Base-by-base conservation (phyloP, 2,888 invertebrate genomes). In the Hypolimnas misippus region DNA sequence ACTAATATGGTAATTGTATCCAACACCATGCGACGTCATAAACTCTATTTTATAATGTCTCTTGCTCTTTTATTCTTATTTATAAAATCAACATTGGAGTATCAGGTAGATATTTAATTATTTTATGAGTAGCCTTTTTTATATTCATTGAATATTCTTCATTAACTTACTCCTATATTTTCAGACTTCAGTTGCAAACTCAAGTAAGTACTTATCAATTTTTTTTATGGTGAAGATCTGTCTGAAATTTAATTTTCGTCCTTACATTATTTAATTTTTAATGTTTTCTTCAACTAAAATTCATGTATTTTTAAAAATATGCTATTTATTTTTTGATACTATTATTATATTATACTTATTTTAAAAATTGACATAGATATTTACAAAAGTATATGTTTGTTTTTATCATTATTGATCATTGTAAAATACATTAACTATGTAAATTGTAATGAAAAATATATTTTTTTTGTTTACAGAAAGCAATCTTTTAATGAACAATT, bases 11-110 rank as follows among this genome's bases (percentile, higher is more conserved):
- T 77, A 70, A 77, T 76, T 74, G 76, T 70, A 74, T 67, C 67
- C 78, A 72, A 68, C 76, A 77, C 76, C 75, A 90, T 89, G 89
- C 81, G 76, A 77, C 70, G 78, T 63, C 70, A 75, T 66, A 72
- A 65, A 60, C 62, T 82, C 58, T 70, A 83, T 59, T 68, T 78
- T 62, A 63, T 76, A 38, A 58, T 81, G 55, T 73, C 74, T 63
- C 63, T 86, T 55, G 65, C 78, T 64, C 73, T 78, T 12, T 63
- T 85, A 62, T 69, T 76, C 68, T 76, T 76, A 58, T 66, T 57
- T 44, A 50, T 66, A 64, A 67, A 75, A 16, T 72, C 63, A 64
- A 68, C 76, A 44, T 66, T 77, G 66, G 83, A 81, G 69, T 78
- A 79, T 68, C 77, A 86, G 77, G 90, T 90, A 73, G 80, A 83